A percentile compares a stretch with the other conserved stretches of the same genome.
These are phyloP conservation scores for Xiphophorus couchianus DNA, from an alignment of 2,113 vertebrate species.

Conservation along the genomic window DNA sequence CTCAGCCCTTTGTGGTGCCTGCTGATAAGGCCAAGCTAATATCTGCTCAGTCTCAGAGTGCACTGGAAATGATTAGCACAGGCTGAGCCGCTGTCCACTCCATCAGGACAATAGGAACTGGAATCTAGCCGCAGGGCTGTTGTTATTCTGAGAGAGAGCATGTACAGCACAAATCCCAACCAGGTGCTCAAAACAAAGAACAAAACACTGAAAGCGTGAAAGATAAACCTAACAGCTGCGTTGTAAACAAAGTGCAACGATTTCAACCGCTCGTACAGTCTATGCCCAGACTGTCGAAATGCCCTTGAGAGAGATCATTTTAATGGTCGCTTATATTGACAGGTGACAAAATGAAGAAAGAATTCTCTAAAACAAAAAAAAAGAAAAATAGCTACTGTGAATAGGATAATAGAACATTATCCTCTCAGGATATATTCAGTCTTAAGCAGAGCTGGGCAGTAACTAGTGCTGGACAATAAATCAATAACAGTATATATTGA, in stretches of 20 bases:
- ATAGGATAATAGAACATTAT: too few species aligned
- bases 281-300: slow-evolving; percentile 1
- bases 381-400: too few species aligned
- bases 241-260: slow-evolving; percentile 28
- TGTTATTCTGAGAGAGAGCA: slow-evolving; percentile 37
- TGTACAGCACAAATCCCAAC: slow-evolving; percentile 18
- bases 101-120: slow-evolving; percentile 42
- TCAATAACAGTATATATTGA: too few species aligned
- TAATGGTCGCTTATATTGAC: not conserved
- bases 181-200: slow-evolving; percentile 47
- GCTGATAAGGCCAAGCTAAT: slow-evolving; percentile 66
- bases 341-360: not conserved
- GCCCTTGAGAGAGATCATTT: slow-evolving; percentile 21
- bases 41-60: slow-evolving; percentile 42
- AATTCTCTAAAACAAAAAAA: not conserved
- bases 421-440: too few species aligned
- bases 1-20: slow-evolving; percentile 61
- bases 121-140: slow-evolving; percentile 23
- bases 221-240: slow-evolving; percentile 20
- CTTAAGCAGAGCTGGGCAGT: too few species aligned
- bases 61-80: slow-evolving; percentile 41
- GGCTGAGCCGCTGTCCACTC: slow-evolving; percentile 43
- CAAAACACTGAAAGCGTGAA: slow-evolving; percentile 13
- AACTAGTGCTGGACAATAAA: too few species aligned
- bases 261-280: slow-evolving; percentile 1